Percentiles rank a stretch among this genome's conserved stretches.
phyloP scores from a whole-genome alignment of 2,888 invertebrate genomes.

The Seladonia tumulorum region DNA sequence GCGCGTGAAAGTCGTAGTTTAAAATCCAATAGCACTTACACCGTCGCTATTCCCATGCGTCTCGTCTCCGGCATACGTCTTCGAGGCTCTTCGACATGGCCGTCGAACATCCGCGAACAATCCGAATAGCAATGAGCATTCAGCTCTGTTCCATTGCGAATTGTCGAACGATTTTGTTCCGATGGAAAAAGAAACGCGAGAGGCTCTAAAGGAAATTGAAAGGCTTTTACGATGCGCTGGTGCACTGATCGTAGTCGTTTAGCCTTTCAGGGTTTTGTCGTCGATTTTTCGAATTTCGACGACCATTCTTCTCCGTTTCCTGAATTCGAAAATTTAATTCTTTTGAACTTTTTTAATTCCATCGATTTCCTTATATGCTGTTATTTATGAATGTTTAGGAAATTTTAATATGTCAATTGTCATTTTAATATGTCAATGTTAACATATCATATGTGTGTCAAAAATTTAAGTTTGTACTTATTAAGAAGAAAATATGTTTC shows the following conservation, averaged over 20 bases:
- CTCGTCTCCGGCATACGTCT: conserved; percentile 19
- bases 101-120: conserved; percentile 26
- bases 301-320: too few species aligned
- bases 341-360: background rate
- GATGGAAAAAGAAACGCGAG: background rate
- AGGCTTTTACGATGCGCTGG: conserved; percentile 19
- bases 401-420: too few species aligned
- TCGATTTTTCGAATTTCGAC: background rate
- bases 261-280: background rate
- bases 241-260: background rate
- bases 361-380: background rate
- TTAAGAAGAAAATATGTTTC: too few species aligned
- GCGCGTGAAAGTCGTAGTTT: conserved; percentile 52
- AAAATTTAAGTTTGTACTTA: too few species aligned
- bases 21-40: conserved; percentile 59
- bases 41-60: conserved; percentile 29
- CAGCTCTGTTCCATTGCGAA: background rate
- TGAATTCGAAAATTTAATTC: background rate
- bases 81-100: background rate
- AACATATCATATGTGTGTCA: too few species aligned
- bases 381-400: too few species aligned
- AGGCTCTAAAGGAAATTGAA: background rate
- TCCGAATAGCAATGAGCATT: conserved; percentile 1
- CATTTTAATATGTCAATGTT: too few species aligned
- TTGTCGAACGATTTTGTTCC: conserved; percentile 13